Evolutionary conservation across 2,797 vertebrate genomes (phyloP).

Genomic region (Cyclura pinguis): DNA sequence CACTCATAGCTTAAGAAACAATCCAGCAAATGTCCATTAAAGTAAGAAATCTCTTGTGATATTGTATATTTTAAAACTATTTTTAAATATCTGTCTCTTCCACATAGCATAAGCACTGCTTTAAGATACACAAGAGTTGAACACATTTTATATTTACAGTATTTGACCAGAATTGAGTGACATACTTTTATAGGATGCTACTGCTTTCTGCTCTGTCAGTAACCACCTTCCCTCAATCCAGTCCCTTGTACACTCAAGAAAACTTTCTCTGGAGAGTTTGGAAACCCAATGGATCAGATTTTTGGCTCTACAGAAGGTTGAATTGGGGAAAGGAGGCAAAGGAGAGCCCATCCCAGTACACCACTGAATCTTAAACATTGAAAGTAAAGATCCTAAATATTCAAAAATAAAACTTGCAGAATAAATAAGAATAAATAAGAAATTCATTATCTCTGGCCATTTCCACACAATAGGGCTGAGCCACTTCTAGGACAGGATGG

Average conservation of each 20-base stretch:
- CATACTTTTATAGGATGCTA: no score
- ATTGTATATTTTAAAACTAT: accelerated
- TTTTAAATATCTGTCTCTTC: background rate
- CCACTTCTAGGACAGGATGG: no score
- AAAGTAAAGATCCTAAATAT: background rate
- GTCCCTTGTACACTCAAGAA: no score
- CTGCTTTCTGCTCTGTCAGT: no score
- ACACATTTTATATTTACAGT: background rate
- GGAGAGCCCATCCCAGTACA: no score
- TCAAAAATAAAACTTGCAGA: background rate
- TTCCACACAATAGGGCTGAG: no score
- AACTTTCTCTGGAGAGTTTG: no score
- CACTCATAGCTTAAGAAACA: conserved; percentile 28
- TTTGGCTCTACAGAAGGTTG: no score
- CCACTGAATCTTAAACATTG: no score
- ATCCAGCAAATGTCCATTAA: background rate
- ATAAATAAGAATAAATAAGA: background rate
- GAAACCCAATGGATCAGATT: no score
- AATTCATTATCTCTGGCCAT: background rate
- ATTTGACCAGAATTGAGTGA: background rate
- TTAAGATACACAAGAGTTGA: background rate
- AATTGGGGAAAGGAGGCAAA: no score
- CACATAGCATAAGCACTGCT: background rate
- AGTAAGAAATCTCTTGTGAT: conserved; percentile 6
- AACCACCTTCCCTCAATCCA: no score